Evolutionary conservation across 2,888 invertebrate genomes (phyloP).

Genomic region (Acheta domesticus): DNA sequence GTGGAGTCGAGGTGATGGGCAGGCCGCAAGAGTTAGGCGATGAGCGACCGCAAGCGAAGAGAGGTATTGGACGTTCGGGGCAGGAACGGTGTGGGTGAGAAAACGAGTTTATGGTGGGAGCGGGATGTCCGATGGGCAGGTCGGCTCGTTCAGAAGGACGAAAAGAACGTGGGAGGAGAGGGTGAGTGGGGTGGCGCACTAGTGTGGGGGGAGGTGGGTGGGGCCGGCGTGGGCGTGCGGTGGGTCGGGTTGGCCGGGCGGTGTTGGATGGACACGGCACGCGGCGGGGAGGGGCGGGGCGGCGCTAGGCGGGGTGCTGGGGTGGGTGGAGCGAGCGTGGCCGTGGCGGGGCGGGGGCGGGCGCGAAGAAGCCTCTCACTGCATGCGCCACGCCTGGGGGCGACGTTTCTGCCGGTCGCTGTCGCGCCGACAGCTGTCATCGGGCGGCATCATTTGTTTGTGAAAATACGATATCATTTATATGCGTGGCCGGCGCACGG

Average conservation of each 20-base stretch:
- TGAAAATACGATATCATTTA: slow-evolving; percentile 18
- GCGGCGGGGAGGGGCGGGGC: not conserved
- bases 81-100: too few relatives aligned
- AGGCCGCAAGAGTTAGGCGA: too few relatives aligned
- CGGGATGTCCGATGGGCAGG: too few relatives aligned
- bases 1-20: too few relatives aligned
- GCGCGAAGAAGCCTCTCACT: slow-evolving; percentile 2
- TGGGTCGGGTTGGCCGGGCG: not conserved
- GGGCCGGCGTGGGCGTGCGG: not conserved
- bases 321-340: not conserved
- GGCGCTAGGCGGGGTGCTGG: not conserved
- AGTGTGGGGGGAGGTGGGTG: not conserved
- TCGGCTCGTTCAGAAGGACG: too few relatives aligned
- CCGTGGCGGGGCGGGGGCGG: not conserved
- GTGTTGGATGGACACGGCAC: not conserved
- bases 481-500: slow-evolving; percentile 10
- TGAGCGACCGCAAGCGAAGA: too few relatives aligned
- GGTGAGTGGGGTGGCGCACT: too few relatives aligned
- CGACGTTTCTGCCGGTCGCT: slow-evolving; percentile 18
- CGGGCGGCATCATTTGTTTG: slow-evolving; percentile 18
- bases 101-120: too few relatives aligned
- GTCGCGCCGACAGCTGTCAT: slow-evolving; percentile 18
- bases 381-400: not conserved
- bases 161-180: too few relatives aligned
- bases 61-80: too few relatives aligned